A percentile compares a stretch with the other conserved stretches of the same genome.
These are phyloP conservation scores for Equus quagga DNA, from an alignment of 2,113 vertebrate genomes.

Conservation along the genomic window DNA sequence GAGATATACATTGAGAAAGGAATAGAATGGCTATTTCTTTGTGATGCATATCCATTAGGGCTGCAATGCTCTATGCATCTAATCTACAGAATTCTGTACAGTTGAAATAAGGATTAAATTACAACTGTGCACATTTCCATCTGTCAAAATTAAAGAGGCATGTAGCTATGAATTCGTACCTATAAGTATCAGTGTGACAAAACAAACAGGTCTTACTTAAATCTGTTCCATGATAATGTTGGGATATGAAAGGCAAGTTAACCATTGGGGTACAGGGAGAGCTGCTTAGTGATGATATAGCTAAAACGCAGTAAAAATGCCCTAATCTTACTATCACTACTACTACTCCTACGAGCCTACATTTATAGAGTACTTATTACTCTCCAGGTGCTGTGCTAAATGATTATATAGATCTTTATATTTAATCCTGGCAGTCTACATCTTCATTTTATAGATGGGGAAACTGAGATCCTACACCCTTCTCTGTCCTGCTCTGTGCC, in stretches of 20 bases:
- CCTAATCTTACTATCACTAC: neutral
- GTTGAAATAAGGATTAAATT: conserved; percentile 21
- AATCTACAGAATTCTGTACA: conserved; percentile 22
- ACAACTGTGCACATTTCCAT: neutral
- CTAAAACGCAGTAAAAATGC: neutral
- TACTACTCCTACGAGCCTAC: neutral
- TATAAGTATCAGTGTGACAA: neutral
- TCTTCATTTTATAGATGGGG: neutral
- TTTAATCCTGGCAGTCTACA: neutral
- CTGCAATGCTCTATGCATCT: neutral
- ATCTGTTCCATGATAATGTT: neutral
- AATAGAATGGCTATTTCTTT: neutral
- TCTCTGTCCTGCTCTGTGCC: neutral
- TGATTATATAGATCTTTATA: neutral
- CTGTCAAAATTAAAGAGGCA: conserved; percentile 8
- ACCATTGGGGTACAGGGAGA: neutral
- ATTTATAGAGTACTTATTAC: neutral
- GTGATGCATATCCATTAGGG: neutral
- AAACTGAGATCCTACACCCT: neutral
- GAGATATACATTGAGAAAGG: neutral
- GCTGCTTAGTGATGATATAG: neutral
- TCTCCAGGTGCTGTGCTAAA: neutral
- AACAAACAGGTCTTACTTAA: neutral
- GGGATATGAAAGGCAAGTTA: neutral
- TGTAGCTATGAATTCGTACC: neutral